phyloP scores from a whole-genome alignment of 2,113 vertebrate genomes.

The Elaphurus davidianus region DNA sequence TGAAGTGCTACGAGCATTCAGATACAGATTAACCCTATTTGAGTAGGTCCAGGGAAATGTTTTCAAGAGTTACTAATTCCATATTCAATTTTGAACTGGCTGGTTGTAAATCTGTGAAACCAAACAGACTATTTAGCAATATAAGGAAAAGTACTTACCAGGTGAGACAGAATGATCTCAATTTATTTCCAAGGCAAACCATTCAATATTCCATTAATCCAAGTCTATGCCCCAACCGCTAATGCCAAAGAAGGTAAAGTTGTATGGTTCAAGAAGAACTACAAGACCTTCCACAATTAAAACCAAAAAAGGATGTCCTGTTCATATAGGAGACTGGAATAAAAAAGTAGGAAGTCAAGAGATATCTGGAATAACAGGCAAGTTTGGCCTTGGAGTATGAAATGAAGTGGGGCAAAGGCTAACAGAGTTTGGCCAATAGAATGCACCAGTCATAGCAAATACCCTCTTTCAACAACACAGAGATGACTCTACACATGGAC shows the following conservation, averaged over 20 bases:
- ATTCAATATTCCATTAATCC: background rate
- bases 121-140: background rate
- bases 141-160: background rate
- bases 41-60: background rate
- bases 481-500: background rate
- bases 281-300: background rate
- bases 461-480: background rate
- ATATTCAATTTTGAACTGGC: slow-evolving; percentile 1
- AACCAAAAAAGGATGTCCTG: background rate
- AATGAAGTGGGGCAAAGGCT: background rate
- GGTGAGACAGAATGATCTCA: background rate
- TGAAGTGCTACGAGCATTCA: background rate
- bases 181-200: background rate
- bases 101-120: background rate
- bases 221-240: background rate
- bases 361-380: background rate
- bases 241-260: background rate
- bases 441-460: background rate
- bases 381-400: background rate
- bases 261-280: background rate
- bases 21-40: background rate
- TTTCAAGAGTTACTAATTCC: background rate
- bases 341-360: background rate
- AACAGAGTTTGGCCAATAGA: background rate
- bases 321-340: background rate